These are phyloP conservation scores for Enteromius mattozi DNA, from an alignment of 2,797 vertebrate species.

Conservation along the genomic window DNA sequence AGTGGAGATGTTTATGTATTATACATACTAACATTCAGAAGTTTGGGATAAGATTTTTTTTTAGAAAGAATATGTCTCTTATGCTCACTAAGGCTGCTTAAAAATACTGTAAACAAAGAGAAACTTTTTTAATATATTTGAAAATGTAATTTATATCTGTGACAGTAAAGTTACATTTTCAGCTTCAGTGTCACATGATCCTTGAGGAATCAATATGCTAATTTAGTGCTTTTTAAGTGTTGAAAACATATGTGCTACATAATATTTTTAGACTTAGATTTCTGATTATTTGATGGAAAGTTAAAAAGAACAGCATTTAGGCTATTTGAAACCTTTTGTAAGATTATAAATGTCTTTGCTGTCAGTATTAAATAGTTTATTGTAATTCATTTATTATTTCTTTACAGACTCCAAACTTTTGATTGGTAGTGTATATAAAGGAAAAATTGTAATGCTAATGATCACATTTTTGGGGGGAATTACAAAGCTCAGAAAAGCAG, in stretches of 20 bases:
- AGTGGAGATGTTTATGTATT: not conserved
- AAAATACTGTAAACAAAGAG: too few species aligned
- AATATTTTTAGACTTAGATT: not conserved
- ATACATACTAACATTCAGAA: not conserved
- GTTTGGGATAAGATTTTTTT: not conserved
- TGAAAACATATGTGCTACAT: not conserved
- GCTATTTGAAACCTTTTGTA: not conserved
- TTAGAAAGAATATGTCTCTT: too few species aligned
- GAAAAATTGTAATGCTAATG: not conserved
- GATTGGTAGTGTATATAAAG: not conserved
- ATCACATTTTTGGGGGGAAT: not conserved
- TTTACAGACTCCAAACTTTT: not conserved
- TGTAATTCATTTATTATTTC: too few species aligned
- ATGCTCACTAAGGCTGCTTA: too few species aligned
- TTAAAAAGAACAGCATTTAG: not conserved
- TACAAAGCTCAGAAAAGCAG: not conserved
- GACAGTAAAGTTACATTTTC: too few species aligned
- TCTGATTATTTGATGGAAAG: not conserved
- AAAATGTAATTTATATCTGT: too few species aligned
- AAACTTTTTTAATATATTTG: too few species aligned
- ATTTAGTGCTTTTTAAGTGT: not conserved
- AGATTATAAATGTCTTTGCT: not conserved
- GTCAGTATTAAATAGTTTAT: not conserved
- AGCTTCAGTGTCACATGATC: too few species aligned
- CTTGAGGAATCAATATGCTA: not conserved